These are phyloP conservation scores for Zaprionus camerounensis DNA, from an alignment of 1,140 invertebrate species.

Conservation along the genomic window DNA sequence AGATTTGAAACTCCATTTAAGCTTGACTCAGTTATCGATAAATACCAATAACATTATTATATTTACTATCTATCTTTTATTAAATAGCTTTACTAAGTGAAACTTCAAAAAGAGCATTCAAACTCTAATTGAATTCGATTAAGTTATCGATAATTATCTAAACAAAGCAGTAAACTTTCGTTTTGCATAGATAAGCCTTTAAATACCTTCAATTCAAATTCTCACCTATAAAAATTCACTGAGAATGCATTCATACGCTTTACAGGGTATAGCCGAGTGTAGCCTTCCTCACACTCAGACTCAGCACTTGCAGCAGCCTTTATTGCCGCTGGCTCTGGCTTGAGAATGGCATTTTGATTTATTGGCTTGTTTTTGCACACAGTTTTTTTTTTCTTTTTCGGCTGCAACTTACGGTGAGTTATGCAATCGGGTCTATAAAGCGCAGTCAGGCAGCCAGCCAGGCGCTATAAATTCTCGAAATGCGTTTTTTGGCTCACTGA, in stretches of 20 bases:
- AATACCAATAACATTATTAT: too few relatives aligned
- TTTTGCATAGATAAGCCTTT: neutral
- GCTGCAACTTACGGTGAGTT: constrained; percentile 58
- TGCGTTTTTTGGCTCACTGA: constrained; percentile 61
- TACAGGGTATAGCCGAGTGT: constrained; percentile 12
- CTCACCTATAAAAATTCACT: neutral
- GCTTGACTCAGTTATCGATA: too few relatives aligned
- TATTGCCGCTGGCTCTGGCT: constrained; percentile 44
- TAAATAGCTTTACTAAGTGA: too few relatives aligned
- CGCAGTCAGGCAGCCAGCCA: constrained; percentile 40
- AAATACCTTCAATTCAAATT: neutral
- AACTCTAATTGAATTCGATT: too few relatives aligned
- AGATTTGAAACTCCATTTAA: too few relatives aligned
- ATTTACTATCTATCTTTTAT: too few relatives aligned
- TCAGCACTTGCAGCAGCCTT: constrained; percentile 63
- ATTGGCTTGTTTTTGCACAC: constrained; percentile 70
- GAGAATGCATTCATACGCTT: neutral
- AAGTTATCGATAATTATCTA: neutral
- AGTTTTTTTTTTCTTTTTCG: constrained; percentile 49
- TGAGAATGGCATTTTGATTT: constrained; percentile 81
- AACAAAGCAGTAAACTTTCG: neutral
- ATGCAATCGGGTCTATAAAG: constrained; percentile 59
- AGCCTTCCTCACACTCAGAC: neutral
- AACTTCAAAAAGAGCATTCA: too few relatives aligned
- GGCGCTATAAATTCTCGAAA: constrained; percentile 59